Evolutionary conservation across 2,888 invertebrate genomes (phyloP), one percentile per base, ranked within the genome.

Genomic region (Yponomeuta plumbellus): DNA sequence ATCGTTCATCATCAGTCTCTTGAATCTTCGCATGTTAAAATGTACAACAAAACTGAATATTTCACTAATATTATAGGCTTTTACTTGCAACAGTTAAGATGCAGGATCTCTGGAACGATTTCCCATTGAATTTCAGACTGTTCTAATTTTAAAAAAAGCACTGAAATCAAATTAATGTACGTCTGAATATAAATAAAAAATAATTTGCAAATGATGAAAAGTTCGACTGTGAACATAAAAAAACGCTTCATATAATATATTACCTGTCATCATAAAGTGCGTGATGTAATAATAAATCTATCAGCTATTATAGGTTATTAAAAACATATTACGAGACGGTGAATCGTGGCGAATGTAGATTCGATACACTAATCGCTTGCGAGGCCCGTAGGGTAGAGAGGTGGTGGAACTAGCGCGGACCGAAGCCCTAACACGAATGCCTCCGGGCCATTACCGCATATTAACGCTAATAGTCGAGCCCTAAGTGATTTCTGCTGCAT

Each of bases 391-490:
- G 61, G 22, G 10, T 56, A 56, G 65, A 8, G 58, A 26, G 39
- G 58, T 39, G 39, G n/a, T 21, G 26, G 44, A 52, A 52, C 40
- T 44, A 44, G 64, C 58, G 13, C 44, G 64, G 22, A 65, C 65
- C 58, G 34, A 20, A 59, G 52, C 8, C 67, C 65, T 65, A 62
- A 65, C 52, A 72, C 71, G 79, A 82, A 83, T 83, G 83, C 84
- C 81, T 79, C 80, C 69, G 73, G 78, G 80, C 88, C 84, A 92
- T 92, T 92, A 92, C 84, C 80, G 84, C 87, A 85, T 84, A 85
- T 87, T 85, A 85, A 77, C 79, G 76, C 77, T 84, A 85, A 85
- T 85, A 81, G 78, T 75, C 17, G 72, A 72, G 73, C 75, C 75
- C 69, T 83, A 83, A 86, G 81, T 87, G 86, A 87, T 85, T 85